These are phyloP conservation scores for Myathropa florea DNA, from an alignment of 2,888 invertebrate genomes.

Conservation along the genomic window DNA sequence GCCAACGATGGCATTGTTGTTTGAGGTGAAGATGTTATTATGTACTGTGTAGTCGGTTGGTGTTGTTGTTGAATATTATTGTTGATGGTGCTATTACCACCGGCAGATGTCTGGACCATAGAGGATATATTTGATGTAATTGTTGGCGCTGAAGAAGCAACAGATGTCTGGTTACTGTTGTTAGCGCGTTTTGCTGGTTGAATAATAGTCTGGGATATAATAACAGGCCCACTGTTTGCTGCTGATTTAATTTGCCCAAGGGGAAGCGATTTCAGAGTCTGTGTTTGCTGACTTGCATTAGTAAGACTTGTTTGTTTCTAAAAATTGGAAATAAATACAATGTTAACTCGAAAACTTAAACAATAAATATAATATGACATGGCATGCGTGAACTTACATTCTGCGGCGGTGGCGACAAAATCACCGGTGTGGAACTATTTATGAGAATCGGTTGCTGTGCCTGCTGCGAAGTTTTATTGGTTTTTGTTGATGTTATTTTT, in stretches of 20 bases:
- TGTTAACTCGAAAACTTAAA: not conserved
- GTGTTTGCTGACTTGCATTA: constrained; percentile 73
- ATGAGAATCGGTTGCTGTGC: constrained; percentile 77
- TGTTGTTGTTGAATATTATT: constrained; percentile 73
- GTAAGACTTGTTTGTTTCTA: constrained; percentile 58
- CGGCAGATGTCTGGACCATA: constrained; percentile 48
- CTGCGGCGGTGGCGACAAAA: constrained; percentile 75
- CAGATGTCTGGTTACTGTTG: constrained; percentile 34
- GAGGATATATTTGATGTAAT: constrained; percentile 60
- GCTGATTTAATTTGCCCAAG: constrained; percentile 78
- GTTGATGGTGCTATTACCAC: constrained; percentile 21
- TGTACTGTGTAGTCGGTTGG: constrained; percentile 75
- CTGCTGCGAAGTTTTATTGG: constrained; percentile 72
- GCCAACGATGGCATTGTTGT: constrained; percentile 77
- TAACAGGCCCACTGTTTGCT: constrained; percentile 79
- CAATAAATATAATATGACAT: not conserved
- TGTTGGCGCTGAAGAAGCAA: constrained; percentile 56
- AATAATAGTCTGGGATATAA: constrained; percentile 80
- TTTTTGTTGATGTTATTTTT: constrained; percentile 78
- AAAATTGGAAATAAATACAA: not conserved
- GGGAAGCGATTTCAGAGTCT: constrained; percentile 79
- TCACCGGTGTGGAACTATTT: constrained; percentile 78
- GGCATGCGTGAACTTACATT: constrained; percentile 72
- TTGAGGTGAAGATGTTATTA: constrained; percentile 76
- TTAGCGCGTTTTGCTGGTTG: constrained; percentile 78